phyloP scores from a whole-genome alignment of 2,797 vertebrate species.

The Liparis tanakae region DNA sequence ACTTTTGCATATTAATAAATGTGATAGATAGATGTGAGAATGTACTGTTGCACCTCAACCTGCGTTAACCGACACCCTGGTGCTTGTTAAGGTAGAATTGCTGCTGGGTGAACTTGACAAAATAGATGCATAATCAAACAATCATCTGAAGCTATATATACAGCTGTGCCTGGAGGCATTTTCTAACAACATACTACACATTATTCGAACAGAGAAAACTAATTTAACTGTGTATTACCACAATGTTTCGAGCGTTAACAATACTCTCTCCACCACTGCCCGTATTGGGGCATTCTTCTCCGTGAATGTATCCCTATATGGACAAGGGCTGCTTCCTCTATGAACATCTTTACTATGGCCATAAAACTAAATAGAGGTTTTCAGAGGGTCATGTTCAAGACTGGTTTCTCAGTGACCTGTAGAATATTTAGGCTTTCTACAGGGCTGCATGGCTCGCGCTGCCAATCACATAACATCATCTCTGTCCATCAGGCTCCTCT shows the following conservation, averaged over 20 bases:
- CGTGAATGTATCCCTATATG: background rate
- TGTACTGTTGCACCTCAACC: slow-evolving; percentile 19
- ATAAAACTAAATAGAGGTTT: slow-evolving; percentile 7
- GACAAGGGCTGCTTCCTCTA: background rate
- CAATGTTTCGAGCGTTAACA: slow-evolving; percentile 8
- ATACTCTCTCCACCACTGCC: slow-evolving; percentile 4
- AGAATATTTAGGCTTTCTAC: slow-evolving; percentile 16
- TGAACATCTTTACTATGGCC: background rate
- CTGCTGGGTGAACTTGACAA: slow-evolving; percentile 38
- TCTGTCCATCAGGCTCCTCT: slow-evolving; percentile 19
- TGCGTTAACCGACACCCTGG: slow-evolving; percentile 6
- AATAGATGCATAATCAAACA: slow-evolving; percentile 34
- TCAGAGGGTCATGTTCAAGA: slow-evolving; percentile 1
- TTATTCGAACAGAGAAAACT: slow-evolving; percentile 34
- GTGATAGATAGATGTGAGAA: slow-evolving; percentile 32
- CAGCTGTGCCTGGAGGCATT: slow-evolving; percentile 36
- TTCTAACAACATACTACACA: slow-evolving; percentile 44
- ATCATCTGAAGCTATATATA: slow-evolving; percentile 32
- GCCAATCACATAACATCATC: slow-evolving; percentile 27
- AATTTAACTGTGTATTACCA: slow-evolving; percentile 40
- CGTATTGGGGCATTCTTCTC: slow-evolving; percentile 7
- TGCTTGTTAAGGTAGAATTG: slow-evolving; percentile 29
- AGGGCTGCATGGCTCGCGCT: slow-evolving; percentile 2
- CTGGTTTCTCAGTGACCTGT: slow-evolving; percentile 2
- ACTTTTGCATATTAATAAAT: slow-evolving; percentile 11